These are phyloP conservation scores for Sula dactylatra DNA, from an alignment of 2,113 vertebrate genomes.

Conservation along the genomic window DNA sequence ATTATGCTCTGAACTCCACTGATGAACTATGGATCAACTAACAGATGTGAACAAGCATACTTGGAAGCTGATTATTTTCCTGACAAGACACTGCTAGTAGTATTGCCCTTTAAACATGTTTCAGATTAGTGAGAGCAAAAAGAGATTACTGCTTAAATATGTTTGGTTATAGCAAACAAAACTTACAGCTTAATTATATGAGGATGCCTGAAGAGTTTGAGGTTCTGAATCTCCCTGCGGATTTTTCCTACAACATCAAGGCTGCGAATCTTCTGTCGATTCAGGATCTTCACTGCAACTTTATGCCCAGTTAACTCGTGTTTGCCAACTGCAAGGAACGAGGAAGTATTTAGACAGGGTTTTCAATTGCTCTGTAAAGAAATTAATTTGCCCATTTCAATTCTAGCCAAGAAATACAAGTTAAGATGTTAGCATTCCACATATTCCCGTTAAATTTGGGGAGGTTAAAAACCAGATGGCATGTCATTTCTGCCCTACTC, in stretches of 20 bases:
- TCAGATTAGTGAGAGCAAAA: background rate
- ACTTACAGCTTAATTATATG: conserved; percentile 99
- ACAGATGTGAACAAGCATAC: background rate
- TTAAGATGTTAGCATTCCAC: background rate
- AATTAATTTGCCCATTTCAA: background rate
- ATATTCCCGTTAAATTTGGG: background rate
- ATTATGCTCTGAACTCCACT: background rate
- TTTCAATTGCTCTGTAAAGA: background rate
- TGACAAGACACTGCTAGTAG: background rate
- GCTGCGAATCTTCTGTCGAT: conserved; percentile 98
- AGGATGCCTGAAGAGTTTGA: conserved; percentile 97
- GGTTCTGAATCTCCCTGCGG: conserved; percentile 96
- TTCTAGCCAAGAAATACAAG: background rate
- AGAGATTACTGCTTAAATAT: background rate
- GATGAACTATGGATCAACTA: background rate
- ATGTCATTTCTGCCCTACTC: background rate
- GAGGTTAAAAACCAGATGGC: background rate
- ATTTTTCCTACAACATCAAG: conserved; percentile 98
- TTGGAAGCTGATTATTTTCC: background rate
- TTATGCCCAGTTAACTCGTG: conserved; percentile 97
- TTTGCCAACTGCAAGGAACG: conserved; percentile 84
- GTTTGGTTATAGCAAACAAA: conserved; percentile 30
- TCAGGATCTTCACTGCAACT: conserved; percentile 97
- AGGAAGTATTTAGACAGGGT: background rate
- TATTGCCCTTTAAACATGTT: background rate